Conservation (phyloP, 2,113 vertebrate species). For the Phoenicopterus ruber region DNA sequence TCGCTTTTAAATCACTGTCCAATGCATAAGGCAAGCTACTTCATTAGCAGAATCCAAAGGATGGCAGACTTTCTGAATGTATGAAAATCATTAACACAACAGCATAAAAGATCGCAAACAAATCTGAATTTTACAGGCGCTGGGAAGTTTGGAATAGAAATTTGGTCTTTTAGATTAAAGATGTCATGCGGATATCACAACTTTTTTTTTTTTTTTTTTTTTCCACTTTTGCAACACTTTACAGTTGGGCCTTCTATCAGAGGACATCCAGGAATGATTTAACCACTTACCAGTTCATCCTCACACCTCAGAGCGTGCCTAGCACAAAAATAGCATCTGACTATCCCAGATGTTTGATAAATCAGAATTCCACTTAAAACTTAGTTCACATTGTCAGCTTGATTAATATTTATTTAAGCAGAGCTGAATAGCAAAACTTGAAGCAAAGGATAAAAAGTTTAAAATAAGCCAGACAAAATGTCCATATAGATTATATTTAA, state of each 20-base stretch:
- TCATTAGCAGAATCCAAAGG: neutral
- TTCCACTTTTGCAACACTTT: neutral
- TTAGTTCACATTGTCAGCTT: neutral
- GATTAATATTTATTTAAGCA: neutral
- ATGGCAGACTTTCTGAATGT: neutral
- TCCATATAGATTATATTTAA: neutral
- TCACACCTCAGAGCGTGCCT: neutral
- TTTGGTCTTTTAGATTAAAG: neutral
- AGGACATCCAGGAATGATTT: neutral
- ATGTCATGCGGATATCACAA: neutral
- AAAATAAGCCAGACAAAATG: neutral
- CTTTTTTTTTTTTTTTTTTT: neutral
- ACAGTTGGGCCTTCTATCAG: neutral
- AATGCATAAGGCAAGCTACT: neutral
- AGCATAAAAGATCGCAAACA: neutral
- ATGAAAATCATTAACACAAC: accelerated
- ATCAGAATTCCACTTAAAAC: neutral
- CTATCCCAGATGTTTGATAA: neutral
- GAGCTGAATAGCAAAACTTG: neutral
- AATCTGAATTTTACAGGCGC: neutral
- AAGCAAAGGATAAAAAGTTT: neutral
- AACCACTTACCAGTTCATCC: neutral
- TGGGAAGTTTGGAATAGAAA: neutral
- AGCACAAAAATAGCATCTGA: neutral
- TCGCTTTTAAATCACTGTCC: neutral